Evolutionary conservation across 1,140 invertebrate species (phyloP), one percentile per base, ranked within the genome.

Genomic region (Drosophila mauritiana): DNA sequence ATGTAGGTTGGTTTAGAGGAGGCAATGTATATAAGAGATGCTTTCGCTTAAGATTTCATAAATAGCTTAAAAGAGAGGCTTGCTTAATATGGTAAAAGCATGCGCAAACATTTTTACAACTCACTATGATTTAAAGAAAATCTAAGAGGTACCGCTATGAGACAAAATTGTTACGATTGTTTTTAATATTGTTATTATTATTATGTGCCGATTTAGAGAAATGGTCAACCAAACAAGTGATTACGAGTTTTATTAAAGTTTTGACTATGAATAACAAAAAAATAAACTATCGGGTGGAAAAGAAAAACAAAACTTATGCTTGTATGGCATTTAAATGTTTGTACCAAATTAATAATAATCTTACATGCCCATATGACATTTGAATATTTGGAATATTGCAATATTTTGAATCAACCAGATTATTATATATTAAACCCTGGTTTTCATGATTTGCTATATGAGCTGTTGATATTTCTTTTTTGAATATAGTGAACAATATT

Each of bases 51-150:
- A 62, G 54, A 65, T 65, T 65, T 78, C 22, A 72, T 40, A 51
- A 72, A 13, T 80, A 77, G 65, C 80, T 84, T 86, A 74, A 73
- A 75, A 81, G 73, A 81, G 62, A 59, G 55, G 53, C 73, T 79
- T 58, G 73, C 55, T 80, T 48, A 63, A 61, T 81, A 80, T 59
- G 69, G 63, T 81, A 53, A 85, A 83, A 88, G 81, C 82, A 86
- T 86, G 82, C 82, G 74, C 82, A 88, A 86, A 82, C 83, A 88
- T 86, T 88, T 86, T 65, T 80, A 89, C 84, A 89, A 90, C 61
- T 88, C 80, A 77, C 83, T 89, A 89, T 62, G 68, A 67, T 86
- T 88, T 68, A 68, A 80, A 74, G 77, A 81, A 80, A 82, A 81
- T 85, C 77, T 80, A 89, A 89, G 68, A 58, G 80, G 57, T 78